Evolutionary conservation across 2,797 vertebrate genomes (phyloP).

Genomic region (Anisognathus igniventris): DNA sequence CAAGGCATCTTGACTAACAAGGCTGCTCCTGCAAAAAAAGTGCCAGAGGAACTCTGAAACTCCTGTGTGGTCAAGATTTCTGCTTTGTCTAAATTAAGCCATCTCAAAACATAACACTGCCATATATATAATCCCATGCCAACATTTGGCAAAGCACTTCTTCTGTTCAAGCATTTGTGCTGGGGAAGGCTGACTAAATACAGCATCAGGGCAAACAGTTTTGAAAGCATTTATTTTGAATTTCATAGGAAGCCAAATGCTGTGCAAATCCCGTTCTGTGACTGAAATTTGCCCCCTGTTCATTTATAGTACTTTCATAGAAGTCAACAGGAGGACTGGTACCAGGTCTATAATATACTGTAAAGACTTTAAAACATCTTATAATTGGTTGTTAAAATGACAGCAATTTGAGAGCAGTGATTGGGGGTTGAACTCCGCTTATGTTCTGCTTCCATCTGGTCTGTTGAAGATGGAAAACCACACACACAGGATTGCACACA

Average conservation of each 20-base stretch:
- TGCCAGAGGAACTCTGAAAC: neutral
- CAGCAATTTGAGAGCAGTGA: conserved; percentile 8
- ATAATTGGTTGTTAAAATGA: conserved; percentile 1
- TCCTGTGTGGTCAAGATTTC: conserved; percentile 18
- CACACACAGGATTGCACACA: neutral
- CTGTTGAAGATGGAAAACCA: neutral
- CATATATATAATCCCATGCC: conserved; percentile 15
- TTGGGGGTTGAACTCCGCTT: neutral
- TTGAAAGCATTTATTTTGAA: conserved; percentile 7
- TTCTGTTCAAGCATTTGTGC: conserved; percentile 18
- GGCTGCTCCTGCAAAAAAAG: neutral
- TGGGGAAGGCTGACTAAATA: conserved; percentile 6
- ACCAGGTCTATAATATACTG: neutral
- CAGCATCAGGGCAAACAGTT: conserved; percentile 15
- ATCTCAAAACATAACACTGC: neutral
- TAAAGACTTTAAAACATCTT: neutral
- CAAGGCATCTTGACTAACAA: neutral
- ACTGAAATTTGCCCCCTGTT: neutral
- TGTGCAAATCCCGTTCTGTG: neutral
- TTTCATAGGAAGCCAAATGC: conserved; percentile 7
- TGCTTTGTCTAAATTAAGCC: conserved; percentile 27
- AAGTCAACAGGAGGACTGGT: neutral
- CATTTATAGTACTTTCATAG: neutral
- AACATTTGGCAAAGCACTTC: conserved; percentile 23
- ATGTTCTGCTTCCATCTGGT: conserved; percentile 44